Evolutionary conservation across 2,797 vertebrate genomes (phyloP), one percentile per base, ranked within the genome.

Genomic region (Macrochelys suwanniensis): DNA sequence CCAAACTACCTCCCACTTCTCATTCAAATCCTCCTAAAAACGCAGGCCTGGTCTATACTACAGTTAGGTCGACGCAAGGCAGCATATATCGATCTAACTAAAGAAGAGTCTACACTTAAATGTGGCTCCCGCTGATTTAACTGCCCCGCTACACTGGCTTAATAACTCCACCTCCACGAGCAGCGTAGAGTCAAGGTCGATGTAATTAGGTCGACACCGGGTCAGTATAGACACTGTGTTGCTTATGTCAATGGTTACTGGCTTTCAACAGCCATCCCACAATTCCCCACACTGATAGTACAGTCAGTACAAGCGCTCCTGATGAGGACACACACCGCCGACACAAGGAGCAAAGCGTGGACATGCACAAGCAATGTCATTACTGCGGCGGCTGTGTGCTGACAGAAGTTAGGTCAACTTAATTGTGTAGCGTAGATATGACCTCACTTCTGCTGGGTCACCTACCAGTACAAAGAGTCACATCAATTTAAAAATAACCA

Each of bases 391-490:
- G n/a, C n/a, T 21, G 65, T n/a, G 10, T 71, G n/a, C n/a, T 8
- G 5, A 42, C 19, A 9, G 37, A 42, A 68, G 21, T 71, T 42
- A 71, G n/a, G 65, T 71, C 9, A 8, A 71, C n/a, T 71, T 71
- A 37, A 71, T 23, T 71, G 17, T 71, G 21, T 37, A 71, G 19
- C 11, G 21, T 11, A 71, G n/a, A 37, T 5, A 1, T 21, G 10
- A 37, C 10, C 37, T 2, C 6, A 11, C 19, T 79, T 82, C 33
- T 82, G 5, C 7, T 80, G 49, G 6, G 37, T 33, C 6, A 81
- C 33, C 33, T 81, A 37, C 3, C 17, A 37, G 16, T 2, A 15
- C 53, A 84, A 6, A 4, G 56, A 16, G 68, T 5, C 0, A 1
- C 78, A 26, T 10, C 17, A 37, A 23, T 6, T 15, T 5, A 42